Percentiles rank a stretch among this genome's conserved stretches.
These are phyloP conservation scores for Rhinogobius similis DNA, from an alignment of 2,113 vertebrate species.

Conservation along the genomic window DNA sequence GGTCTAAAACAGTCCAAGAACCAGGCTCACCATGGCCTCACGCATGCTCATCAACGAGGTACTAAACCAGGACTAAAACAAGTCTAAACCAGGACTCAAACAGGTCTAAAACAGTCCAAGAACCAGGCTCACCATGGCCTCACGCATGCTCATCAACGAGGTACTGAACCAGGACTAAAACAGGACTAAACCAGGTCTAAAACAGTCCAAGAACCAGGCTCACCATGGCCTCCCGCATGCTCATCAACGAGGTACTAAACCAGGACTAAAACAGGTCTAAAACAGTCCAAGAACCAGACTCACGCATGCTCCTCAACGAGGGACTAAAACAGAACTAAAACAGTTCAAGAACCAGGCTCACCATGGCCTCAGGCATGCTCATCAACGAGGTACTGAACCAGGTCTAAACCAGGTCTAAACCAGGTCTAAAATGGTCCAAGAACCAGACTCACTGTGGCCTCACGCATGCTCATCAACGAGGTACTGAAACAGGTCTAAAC, in stretches of 20 bases:
- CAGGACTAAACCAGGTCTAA: background rate
- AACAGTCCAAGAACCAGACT: background rate
- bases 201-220: too few species aligned
- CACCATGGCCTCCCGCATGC: too few species aligned
- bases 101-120: too few species aligned
- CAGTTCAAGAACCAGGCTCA: constrained; percentile 85
- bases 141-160: constrained; percentile 98
- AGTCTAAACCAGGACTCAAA: background rate
- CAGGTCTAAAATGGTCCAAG: constrained; percentile 85
- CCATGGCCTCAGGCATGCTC: constrained; percentile 96
- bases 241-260: background rate
- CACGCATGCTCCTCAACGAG: background rate
- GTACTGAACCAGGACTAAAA: background rate
- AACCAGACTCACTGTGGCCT: constrained; percentile 98
- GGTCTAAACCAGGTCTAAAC: too few species aligned
- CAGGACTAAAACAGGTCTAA: too few species aligned
- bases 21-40: constrained; percentile 98
- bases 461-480: constrained; percentile 98
- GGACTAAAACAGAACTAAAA: background rate
- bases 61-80: background rate
- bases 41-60: constrained; percentile 98
- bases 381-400: constrained; percentile 92
- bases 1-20: constrained; percentile 86
- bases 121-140: constrained; percentile 97
- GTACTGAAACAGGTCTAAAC: constrained; percentile 29